A percentile compares a stretch with the other conserved stretches of the same genome.
These are phyloP conservation scores for Orchesella cincta DNA, from an alignment of 1,140 invertebrate species.

Conservation along the genomic window DNA sequence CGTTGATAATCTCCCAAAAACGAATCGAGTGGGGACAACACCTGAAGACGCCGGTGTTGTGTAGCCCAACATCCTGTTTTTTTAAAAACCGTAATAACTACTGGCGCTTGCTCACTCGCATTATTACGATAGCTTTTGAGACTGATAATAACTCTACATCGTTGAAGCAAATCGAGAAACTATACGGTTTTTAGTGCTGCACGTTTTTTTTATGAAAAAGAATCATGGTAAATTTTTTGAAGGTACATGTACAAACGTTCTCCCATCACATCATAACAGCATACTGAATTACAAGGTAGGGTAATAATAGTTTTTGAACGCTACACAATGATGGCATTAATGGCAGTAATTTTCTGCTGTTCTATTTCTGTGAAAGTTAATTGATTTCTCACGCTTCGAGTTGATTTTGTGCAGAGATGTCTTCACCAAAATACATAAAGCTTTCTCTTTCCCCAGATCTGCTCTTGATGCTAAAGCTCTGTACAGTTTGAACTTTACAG, in stretches of 20 bases:
- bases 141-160: background rate
- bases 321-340: conserved; percentile 12
- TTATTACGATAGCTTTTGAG: background rate
- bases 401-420: background rate
- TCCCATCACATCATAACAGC: too few species aligned
- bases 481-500: background rate
- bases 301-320: background rate
- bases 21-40: too few species aligned
- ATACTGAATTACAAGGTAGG: background rate
- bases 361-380: conserved; percentile 28
- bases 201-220: background rate
- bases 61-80: too few species aligned
- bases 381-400: conserved; percentile 27
- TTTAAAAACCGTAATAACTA: too few species aligned
- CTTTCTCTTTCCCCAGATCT: background rate
- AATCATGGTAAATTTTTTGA: background rate
- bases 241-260: background rate
- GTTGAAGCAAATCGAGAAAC: too few species aligned
- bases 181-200: background rate
- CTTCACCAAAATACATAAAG: background rate
- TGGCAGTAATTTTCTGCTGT: conserved; percentile 5
- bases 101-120: too few species aligned
- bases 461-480: background rate
- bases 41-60: too few species aligned
- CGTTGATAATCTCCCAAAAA: too few species aligned